Conservation (phyloP, 2,888 invertebrate species). For the Sussaba pulchella region DNA sequence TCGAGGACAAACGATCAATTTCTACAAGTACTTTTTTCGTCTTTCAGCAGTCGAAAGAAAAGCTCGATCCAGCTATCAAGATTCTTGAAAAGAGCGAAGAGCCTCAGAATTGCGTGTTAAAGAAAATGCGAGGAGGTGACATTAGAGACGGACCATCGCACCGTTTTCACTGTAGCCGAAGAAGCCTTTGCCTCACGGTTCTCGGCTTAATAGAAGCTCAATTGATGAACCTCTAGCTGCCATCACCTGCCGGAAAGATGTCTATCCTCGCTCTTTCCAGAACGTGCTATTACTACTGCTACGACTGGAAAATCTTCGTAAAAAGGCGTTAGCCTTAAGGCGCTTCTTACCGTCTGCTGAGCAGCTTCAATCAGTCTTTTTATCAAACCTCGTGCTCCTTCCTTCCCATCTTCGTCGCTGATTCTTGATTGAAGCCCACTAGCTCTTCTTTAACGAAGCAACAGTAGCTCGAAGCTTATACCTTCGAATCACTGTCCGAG, state of each 20-base stretch:
- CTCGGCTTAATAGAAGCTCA: conserved; percentile 51
- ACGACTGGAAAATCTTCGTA: conserved; percentile 21
- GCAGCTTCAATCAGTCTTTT: conserved; percentile 54
- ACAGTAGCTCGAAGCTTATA: conserved; percentile 20
- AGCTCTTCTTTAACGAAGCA: conserved; percentile 28
- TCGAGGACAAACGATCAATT: neutral
- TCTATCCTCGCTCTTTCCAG: conserved; percentile 20
- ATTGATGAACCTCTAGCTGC: conserved; percentile 53
- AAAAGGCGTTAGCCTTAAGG: conserved; percentile 50
- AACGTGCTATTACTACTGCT: conserved; percentile 4
- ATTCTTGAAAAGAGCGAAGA: conserved; percentile 9
- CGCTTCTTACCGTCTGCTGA: conserved; percentile 53
- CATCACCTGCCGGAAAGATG: conserved; percentile 7
- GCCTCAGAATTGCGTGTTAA: conserved; percentile 12
- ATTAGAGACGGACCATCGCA: conserved; percentile 6
- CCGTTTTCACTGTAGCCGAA: conserved; percentile 2
- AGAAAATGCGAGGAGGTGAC: conserved; percentile 23
- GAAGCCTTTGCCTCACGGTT: conserved; percentile 11
- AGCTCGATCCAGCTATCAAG: conserved; percentile 24
- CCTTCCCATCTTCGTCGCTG: neutral
- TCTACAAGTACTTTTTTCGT: neutral
- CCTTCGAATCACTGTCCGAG: conserved; percentile 28
- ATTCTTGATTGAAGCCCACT: conserved; percentile 33
- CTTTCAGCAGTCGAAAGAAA: conserved; percentile 6
- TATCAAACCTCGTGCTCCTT: conserved; percentile 26